Evolutionary conservation across 2,888 invertebrate species (phyloP), one percentile per base, ranked within the genome.

Genomic region (Plebejus melissa): DNA sequence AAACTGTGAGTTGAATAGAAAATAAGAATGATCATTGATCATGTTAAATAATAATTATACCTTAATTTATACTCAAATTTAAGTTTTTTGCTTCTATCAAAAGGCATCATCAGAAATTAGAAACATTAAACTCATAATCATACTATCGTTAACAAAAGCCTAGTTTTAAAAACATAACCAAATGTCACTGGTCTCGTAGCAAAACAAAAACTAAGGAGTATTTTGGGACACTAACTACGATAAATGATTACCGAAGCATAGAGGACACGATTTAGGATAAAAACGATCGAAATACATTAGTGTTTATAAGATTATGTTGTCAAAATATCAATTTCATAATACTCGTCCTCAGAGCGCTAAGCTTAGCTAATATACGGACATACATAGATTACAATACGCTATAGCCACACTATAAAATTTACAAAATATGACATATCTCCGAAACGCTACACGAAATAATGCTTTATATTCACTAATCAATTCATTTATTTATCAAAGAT

Each of bases 371-470:
- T 86, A 90, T 88, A 88, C 88, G 86, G 86, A 90, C 87, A 90
- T 89, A 90, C 83, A 90, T 87, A 90, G 90, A 83, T 88, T 90
- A 91, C 83, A 90, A 84, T 85, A 87, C 85, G 89, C 89, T 90
- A 90, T 89, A 93, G 92, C 91, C 86, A 92, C 87, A 89, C 92
- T 93, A 93, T 93, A 93, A 93, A 93, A 93, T 93, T 93, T 93
- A 93, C 93, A 93, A 93, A 93, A 93, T 93, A 93, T 93, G 92
- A 93, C 93, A 91, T 93, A 91, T 91, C 89, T 90, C 88, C 87
- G 93, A 90, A 88, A 91, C 85, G 89, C 92, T 92, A 93, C 90
- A 88, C 85, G 90, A 92, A 90, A 90, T 91, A 89, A 91, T 91
- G 87, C 83, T 86, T 88, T 83, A 87, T 87, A 90, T 85, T 85